Evolutionary conservation across 1,140 invertebrate genomes (phyloP).

Genomic region (Agrilus planipennis): DNA sequence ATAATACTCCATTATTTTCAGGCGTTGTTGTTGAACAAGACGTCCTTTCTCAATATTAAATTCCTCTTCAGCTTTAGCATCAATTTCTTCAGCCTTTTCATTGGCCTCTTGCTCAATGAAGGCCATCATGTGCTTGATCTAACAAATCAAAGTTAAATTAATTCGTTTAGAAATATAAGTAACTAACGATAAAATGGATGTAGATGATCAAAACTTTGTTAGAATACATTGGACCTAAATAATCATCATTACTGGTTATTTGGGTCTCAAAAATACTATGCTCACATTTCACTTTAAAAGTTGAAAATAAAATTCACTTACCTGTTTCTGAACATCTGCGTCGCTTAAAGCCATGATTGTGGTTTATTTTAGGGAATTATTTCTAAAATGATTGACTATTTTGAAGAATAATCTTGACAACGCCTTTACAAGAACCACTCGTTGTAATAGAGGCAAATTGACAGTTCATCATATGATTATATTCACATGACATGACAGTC

Average conservation of each 20-base stretch:
- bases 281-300: too few relatives aligned
- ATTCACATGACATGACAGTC: too few relatives aligned
- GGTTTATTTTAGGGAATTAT: slow-evolving; percentile 11
- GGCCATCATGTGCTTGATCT: slow-evolving; percentile 99
- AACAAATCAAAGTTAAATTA: too few relatives aligned
- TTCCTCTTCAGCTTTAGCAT: slow-evolving; percentile 99
- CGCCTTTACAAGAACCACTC: too few relatives aligned
- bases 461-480: too few relatives aligned
- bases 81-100: slow-evolving; percentile 99
- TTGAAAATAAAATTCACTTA: too few relatives aligned
- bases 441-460: too few relatives aligned
- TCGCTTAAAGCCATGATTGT: slow-evolving; percentile 90
- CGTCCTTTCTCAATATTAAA: slow-evolving; percentile 99
- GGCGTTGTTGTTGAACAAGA: slow-evolving; percentile 92
- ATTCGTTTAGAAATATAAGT: slow-evolving; percentile 9
- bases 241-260: too few relatives aligned
- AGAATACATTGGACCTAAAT: too few relatives aligned
- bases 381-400: too few relatives aligned
- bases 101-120: slow-evolving; percentile 99
- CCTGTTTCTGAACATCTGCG: slow-evolving; percentile 98
- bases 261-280: too few relatives aligned
- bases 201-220: slow-evolving; percentile 2
- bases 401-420: too few relatives aligned
- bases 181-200: slow-evolving; percentile 1
- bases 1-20: slow-evolving; percentile 99